Evolutionary conservation across 2,113 vertebrate species (phyloP).

Genomic region (Anoura caudifer): DNA sequence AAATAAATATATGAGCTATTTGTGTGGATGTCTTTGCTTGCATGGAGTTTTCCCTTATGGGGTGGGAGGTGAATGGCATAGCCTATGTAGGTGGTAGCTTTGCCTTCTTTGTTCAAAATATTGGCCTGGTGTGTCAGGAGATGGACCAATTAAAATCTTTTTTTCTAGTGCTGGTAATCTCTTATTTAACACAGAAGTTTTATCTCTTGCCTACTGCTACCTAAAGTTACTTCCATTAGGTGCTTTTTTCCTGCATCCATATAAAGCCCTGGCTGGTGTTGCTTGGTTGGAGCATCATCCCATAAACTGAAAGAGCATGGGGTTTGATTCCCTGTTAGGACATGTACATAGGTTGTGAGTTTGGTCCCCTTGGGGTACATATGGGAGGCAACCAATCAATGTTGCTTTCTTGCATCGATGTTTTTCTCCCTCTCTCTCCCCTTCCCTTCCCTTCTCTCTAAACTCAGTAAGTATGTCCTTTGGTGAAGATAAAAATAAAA

Average conservation of each 20-base stretch:
- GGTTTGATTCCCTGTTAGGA: no score
- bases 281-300: no score
- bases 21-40: not conserved
- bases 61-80: not conserved
- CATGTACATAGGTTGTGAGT: no score
- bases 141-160: not conserved
- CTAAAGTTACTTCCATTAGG: not conserved
- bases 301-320: no score
- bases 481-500: not conserved
- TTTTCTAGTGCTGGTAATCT: not conserved
- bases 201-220: not conserved
- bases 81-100: not conserved
- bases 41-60: not conserved
- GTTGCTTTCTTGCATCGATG: no score
- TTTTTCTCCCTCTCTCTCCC: no score
- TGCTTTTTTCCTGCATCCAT: not conserved
- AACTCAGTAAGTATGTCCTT: no score
- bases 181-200: not conserved
- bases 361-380: no score
- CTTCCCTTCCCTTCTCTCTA: no score
- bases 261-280: not conserved
- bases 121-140: not conserved
- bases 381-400: no score
- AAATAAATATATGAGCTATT: constrained; percentile 48
- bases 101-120: not conserved